Evolutionary conservation across 2,797 vertebrate species (phyloP).

Genomic region (Moxostoma hubbsi): DNA sequence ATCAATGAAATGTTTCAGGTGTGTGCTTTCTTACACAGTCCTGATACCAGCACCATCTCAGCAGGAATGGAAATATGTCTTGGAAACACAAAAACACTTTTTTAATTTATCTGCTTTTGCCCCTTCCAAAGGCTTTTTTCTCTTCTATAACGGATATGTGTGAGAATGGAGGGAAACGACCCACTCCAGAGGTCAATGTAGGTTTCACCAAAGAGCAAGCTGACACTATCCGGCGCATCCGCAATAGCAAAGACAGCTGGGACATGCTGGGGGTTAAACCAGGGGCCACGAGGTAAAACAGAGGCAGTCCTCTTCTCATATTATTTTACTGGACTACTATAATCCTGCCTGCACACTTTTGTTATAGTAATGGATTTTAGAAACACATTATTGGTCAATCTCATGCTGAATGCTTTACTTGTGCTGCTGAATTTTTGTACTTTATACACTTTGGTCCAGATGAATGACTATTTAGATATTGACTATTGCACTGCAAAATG

Average conservation of each 20-base stretch:
- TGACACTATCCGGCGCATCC: slow-evolving; percentile 90
- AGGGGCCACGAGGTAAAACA: slow-evolving; percentile 86
- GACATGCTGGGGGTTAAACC: slow-evolving; percentile 95
- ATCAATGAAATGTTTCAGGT: slow-evolving; percentile 98
- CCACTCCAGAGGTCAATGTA: slow-evolving; percentile 76
- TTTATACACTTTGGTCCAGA: background rate
- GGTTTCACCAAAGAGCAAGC: slow-evolving; percentile 95
- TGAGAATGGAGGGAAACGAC: slow-evolving; percentile 91
- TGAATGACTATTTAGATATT: slow-evolving; percentile 14
- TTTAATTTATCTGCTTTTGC: background rate
- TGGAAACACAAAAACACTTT: background rate
- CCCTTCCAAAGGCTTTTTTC: slow-evolving; percentile 83
- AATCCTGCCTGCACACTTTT: background rate
- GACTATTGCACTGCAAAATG: background rate
- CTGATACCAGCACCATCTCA: background rate
- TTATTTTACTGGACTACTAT: background rate
- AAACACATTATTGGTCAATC: background rate
- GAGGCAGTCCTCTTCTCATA: background rate
- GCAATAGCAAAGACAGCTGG: slow-evolving; percentile 95
- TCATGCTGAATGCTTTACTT: background rate
- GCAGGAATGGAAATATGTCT: background rate
- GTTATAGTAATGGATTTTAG: background rate
- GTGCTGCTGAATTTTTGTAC: background rate
- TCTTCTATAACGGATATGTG: slow-evolving; percentile 92
- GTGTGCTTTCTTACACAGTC: slow-evolving; percentile 21